Base-by-base conservation (phyloP, 1,140 invertebrate species). In the Charaxes varanes region DNA sequence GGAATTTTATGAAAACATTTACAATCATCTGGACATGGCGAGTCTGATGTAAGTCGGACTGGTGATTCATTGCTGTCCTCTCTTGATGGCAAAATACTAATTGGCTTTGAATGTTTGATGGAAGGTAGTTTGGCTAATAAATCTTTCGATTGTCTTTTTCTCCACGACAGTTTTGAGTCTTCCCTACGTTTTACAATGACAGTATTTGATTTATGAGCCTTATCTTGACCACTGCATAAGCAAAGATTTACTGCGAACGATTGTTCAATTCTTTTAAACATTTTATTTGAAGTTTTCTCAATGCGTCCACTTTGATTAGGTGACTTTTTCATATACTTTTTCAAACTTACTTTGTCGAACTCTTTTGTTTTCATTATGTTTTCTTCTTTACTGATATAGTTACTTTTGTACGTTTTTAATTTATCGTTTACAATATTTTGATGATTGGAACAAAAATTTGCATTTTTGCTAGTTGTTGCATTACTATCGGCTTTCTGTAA, bases 1-100 rank as follows among this genome's bases (percentile, higher is more conserved):
- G 78, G 74, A 15, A 49, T 33, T 58, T 72, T 74, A 53, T 82
- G 53, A 24, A 79, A 78, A 60, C 78, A 79, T 24, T 40, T 41
- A 41, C 69, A 68, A 7, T 58, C 40, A 21, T 40, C 67, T 10
- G 41, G 38, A 32, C 71, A 77, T 33, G n/a, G n/a, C 10, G 13
- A 16, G 17, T 40, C 16, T 7, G n/a, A 10, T 24, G 18, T 26
- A 4, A 8, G 6, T 21, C 10, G 36, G 38, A 5, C 30, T 28
- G 42, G 6, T 17, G 21, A 4, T 18, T 21, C 7, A 16, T 22
- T 12, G 10, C 14, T 34, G 24, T 45, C 24, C 15, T 26, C 16
- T 18, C 21, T 22, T 22, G 8, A 15, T 24, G 10, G 11, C 17
- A 22, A 41, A 10, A 44, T 19, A 30, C 44, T 42, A 13, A 60